Evolutionary conservation across 2,113 vertebrate species (phyloP), one percentile per base, ranked within the genome.

Genomic region (Dipodomys merriami): DNA sequence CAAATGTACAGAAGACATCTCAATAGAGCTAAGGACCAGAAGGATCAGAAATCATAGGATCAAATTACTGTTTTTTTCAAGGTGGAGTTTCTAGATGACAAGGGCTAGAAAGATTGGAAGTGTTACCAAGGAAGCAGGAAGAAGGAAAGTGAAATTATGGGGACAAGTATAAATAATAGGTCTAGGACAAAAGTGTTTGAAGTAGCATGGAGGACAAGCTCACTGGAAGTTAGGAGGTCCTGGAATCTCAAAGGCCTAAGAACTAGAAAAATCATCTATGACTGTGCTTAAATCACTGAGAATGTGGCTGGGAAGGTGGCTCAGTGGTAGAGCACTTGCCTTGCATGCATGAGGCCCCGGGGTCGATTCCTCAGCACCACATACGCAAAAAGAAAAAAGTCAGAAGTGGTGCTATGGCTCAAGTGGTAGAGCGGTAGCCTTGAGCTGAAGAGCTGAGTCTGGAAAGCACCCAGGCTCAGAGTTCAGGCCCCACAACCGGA

Each of bases 61-160:
- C 29, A 91, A 72, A 90, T 39, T 25, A 68, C 4, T 91, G 9
- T 20, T 79, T 90, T 39, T 67, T 7, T 3, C n/a, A 53, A 53
- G 15, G 33, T 68, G 49, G 39, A 33, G 46, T 64, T 79, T 78
- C 62, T 73, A 83, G 71, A 39, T 23, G 16, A 49, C 30, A 71
- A 6, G 68, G 35, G 22, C 18, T 22, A 91, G 67, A 46, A 87
- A 92, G 35, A 53, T 33, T 76, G 33, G 83, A 90, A 27, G 74
- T 65, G 29, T 35, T 90, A 3, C n/a, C 46, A 46, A 77, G 18
- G 83, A 10, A 92, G 27, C 60, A 91, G 29, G 62, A 91, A 74
- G 39, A 91, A 94, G 44, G 20, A 74, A 85, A 85, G 0, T 69
- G 39, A 94, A 91, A 92, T 74, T 74, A 81, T 71, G 13, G 76